Conservation (phyloP, 2,888 invertebrate genomes). For the Drosophila fulvimacula region DNA sequence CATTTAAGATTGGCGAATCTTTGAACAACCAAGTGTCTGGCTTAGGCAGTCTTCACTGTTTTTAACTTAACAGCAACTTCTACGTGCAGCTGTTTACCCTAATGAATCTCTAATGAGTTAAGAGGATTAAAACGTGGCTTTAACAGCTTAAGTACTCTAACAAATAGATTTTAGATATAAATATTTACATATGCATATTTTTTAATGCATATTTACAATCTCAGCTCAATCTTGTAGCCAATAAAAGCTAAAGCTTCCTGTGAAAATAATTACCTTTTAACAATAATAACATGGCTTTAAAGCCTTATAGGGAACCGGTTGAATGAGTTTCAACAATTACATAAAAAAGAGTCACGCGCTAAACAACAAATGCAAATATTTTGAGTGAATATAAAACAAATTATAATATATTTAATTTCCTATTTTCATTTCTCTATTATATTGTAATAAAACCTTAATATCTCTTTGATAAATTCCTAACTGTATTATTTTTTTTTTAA, state of each 20-base stretch:
- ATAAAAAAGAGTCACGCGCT: constrained; percentile 3
- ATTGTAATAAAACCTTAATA: not conserved
- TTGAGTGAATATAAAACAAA: not conserved
- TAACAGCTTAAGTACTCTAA: not conserved
- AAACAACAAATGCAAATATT: not conserved
- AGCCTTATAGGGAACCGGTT: constrained; percentile 1
- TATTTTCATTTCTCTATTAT: not conserved
- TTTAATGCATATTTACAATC: not conserved
- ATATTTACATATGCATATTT: not conserved
- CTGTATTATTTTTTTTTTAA: not conserved
- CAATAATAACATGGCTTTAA: not conserved
- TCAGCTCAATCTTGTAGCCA: not conserved
- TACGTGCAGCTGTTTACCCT: not conserved
- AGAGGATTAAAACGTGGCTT: not conserved
- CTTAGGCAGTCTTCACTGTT: not conserved
- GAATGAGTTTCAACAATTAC: not conserved
- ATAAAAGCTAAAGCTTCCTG: not conserved
- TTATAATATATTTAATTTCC: not conserved
- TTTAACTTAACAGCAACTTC: not conserved
- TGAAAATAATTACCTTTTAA: not conserved
- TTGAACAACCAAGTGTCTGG: not conserved
- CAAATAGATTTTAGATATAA: not conserved
- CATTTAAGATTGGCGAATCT: not conserved
- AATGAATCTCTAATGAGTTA: not conserved
- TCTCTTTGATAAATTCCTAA: not conserved